Percentiles rank a stretch among this genome's conserved stretches.
Evolutionary conservation across 2,888 invertebrate species (phyloP).

Genomic region (Andrena flavipes): DNA sequence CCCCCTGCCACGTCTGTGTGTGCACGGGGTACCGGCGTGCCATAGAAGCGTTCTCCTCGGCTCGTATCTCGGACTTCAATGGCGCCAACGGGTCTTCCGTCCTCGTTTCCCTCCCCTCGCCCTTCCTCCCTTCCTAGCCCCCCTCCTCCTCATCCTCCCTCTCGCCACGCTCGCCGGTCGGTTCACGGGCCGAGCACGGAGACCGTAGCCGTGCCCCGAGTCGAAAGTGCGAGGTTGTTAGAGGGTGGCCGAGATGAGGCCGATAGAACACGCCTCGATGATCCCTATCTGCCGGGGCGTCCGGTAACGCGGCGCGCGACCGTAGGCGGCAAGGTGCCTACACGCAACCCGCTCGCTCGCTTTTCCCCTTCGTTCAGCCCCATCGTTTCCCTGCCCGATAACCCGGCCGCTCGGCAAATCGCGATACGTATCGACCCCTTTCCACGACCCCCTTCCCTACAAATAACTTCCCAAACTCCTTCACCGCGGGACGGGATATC

Average conservation of each 20-base stretch:
- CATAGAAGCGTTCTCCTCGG: conserved; percentile 65
- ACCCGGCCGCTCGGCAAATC: conserved; percentile 78
- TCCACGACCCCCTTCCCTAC: conserved; percentile 68
- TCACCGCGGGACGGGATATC: conserved; percentile 47
- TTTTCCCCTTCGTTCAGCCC: conserved; percentile 42
- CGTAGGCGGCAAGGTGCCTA: conserved; percentile 68
- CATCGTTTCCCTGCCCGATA: conserved; percentile 69
- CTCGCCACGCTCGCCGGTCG: conserved; percentile 45
- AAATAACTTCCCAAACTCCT: conserved; percentile 71
- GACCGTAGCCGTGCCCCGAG: conserved; percentile 23
- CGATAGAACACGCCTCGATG: conserved; percentile 82
- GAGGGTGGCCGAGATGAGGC: conserved; percentile 79
- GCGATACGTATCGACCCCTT: conserved; percentile 81
- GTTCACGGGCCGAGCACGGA: conserved; percentile 61
- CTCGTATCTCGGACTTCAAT: conserved; percentile 65
- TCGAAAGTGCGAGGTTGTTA: conserved; percentile 73
- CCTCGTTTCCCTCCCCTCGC: conserved; percentile 49
- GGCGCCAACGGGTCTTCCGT: conserved; percentile 74
- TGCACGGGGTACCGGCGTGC: conserved; percentile 61
- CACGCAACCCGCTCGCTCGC: conserved; percentile 57
- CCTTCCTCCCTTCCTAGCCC: conserved; percentile 17
- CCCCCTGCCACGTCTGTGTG: conserved; percentile 59
- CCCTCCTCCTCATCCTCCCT: conserved; percentile 18
- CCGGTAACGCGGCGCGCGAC: conserved; percentile 64
- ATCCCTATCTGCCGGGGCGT: conserved; percentile 78